A percentile compares a stretch with the other conserved stretches of the same genome.
Conservation (phyloP, 64 coral and sea anemone species). For the Porites australiensis region DNA sequence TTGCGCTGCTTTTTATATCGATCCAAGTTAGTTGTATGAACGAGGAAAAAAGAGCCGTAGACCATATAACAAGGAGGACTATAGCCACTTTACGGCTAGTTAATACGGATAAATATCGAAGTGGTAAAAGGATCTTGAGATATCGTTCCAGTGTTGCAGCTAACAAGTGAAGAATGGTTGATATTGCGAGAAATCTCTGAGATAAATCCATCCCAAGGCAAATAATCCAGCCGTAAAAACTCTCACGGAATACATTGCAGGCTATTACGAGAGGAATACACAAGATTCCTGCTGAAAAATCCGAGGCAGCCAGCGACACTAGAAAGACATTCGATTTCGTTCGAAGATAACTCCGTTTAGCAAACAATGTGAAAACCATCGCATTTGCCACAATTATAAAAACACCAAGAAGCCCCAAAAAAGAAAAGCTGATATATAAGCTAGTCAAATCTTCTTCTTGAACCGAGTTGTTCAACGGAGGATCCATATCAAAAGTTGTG, state of each 20-base stretch:
- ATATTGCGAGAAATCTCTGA: constrained; percentile 54
- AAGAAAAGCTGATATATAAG: not conserved
- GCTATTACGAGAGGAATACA: constrained; percentile 35
- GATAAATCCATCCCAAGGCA: constrained; percentile 47
- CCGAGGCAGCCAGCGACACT: constrained; percentile 25
- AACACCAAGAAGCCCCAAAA: constrained; percentile 10
- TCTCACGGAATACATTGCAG: not conserved
- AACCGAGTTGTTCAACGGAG: no score
- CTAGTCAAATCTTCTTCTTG: no score
- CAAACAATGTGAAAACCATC: not conserved
- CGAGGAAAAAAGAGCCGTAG: not conserved
- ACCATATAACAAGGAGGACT: not conserved
- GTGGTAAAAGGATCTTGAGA: constrained; percentile 17
- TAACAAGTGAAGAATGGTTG: constrained; percentile 49
- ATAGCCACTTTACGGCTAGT: not conserved
- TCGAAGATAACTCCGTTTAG: constrained; percentile 9
- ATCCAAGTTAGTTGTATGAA: constrained; percentile 30
- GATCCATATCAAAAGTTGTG: no score
- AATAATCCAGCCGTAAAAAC: not conserved
- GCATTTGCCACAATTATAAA: constrained; percentile 26
- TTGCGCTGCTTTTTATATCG: not conserved
- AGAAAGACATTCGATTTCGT: constrained; percentile 39
- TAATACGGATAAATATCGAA: not conserved
- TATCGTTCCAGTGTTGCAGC: constrained; percentile 26
- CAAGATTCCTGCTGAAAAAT: constrained; percentile 9